phyloP scores from a whole-genome alignment of 2,797 vertebrate species.

The Menidia menidia region DNA sequence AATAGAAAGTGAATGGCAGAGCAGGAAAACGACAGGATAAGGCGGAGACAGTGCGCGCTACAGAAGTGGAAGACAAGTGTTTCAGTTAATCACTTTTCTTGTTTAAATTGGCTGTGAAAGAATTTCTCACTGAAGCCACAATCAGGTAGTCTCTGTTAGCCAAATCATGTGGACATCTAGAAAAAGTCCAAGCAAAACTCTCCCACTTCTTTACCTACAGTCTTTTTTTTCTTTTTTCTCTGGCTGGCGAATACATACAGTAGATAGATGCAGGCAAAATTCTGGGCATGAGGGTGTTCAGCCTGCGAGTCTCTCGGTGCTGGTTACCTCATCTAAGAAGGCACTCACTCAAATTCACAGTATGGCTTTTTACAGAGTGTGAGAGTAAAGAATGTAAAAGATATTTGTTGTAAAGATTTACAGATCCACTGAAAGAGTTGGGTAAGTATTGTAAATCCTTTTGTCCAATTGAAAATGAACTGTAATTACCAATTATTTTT shows the following conservation, averaged over 20 bases:
- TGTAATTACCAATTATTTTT: no score
- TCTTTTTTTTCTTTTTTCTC: background rate
- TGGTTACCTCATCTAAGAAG: background rate
- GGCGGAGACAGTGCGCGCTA: conserved; percentile 28
- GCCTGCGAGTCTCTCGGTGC: no score
- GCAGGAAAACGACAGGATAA: conserved; percentile 43
- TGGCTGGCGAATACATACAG: background rate
- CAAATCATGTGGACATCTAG: background rate
- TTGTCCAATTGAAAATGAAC: no score
- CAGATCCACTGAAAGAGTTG: no score
- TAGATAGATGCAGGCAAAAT: background rate
- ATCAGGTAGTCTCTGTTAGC: background rate
- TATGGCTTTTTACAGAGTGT: no score
- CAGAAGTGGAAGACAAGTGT: conserved; percentile 22
- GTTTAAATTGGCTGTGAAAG: background rate
- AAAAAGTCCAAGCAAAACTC: background rate
- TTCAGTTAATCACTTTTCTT: conserved; percentile 5
- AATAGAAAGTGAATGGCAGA: conserved; percentile 47
- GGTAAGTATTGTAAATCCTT: no score
- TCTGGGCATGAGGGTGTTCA: no score
- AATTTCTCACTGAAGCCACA: background rate
- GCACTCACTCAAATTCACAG: background rate
- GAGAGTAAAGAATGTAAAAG: no score
- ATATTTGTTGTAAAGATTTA: no score
- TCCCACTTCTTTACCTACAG: background rate